Evolutionary conservation across 2,888 invertebrate species (phyloP), one percentile per base, ranked within the genome.

Genomic region (Ecdyonurus torrentis): DNA sequence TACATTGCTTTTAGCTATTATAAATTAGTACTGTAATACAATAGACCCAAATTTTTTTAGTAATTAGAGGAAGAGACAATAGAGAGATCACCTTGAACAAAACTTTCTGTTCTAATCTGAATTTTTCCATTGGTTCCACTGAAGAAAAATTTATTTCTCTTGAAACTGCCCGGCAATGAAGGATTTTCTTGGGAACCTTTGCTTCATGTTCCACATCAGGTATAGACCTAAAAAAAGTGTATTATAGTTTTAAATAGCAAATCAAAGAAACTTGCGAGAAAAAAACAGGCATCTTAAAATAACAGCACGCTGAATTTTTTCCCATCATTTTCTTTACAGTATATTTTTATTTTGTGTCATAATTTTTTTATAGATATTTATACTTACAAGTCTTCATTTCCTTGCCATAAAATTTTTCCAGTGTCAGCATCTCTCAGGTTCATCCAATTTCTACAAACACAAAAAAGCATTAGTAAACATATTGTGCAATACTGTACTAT

Each of bases 351-450:
- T 58, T 53, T 50, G 23, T 60, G n/a, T 2, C 10, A n/a, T 19
- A 53, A 23, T 58, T 18, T n/a, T n/a, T n/a, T n/a, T n/a, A n/a
- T n/a, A n/a, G 23, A 15, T 25, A 7, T 1, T 15, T 50, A 19
- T 65, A 72, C 76, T 75, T 67, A 84, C 84, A 99, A 80, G 74
- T 99, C 97, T 73, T 96, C 95, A 72, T 89, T 91, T 67, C 93
- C 93, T 74, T 98, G 96, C 98, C 98, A 99, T 25, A 97, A 81
- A 65, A 98, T 84, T 75, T 91, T 89, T 19, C 97, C 98, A 50
- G 79, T 84, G 71, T 97, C 97, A 18, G 91, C 94, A 81, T 99
- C 97, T 63, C 96, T 82, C 58, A 99, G 77, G 74, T 94, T 97
- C 89, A 98, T 97, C 91, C 96, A 98, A 77, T 99, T 98, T 66